Percentiles rank a stretch among this genome's conserved stretches.
These are phyloP conservation scores for Enteromius afrohamiltoni DNA, from an alignment of 2,797 vertebrate species.

Conservation along the genomic window DNA sequence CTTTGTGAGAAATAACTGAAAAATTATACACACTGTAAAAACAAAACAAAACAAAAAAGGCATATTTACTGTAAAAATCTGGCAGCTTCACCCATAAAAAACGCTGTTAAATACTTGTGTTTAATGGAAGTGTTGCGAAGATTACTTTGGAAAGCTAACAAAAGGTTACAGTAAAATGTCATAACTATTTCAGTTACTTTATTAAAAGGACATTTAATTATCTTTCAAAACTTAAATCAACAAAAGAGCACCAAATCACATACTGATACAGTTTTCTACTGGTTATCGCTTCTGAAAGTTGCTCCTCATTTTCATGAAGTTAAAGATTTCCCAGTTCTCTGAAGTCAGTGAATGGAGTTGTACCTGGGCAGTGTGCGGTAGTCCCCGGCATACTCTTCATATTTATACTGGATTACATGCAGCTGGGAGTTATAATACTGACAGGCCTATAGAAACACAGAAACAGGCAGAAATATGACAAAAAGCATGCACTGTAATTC, in stretches of 20 bases:
- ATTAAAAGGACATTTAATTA: too few relatives aligned
- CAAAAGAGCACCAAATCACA: not conserved
- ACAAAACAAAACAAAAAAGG: too few relatives aligned
- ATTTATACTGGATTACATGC: slow-evolving; percentile 92
- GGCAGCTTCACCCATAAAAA: too few relatives aligned
- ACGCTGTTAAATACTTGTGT: not conserved
- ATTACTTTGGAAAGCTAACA: not conserved
- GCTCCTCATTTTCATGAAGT: not conserved
- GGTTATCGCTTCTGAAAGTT: not conserved
- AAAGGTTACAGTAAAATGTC: too few relatives aligned
- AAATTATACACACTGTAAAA: not conserved
- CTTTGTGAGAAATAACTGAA: not conserved
- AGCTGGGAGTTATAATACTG: slow-evolving; percentile 94
- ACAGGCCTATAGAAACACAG: slow-evolving; percentile 84
- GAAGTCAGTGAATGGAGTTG: slow-evolving; percentile 10
- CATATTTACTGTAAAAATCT: too few relatives aligned
- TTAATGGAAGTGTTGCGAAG: not conserved
- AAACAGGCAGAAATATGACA: not conserved
- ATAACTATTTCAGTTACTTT: too few relatives aligned
- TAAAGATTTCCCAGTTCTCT: not conserved
- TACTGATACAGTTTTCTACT: not conserved
- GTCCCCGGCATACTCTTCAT: slow-evolving; percentile 93
- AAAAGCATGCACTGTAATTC: not conserved
- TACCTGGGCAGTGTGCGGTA: slow-evolving; percentile 93
- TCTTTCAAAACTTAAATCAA: too few relatives aligned